phyloP scores from a whole-genome alignment of 2,888 invertebrate genomes.

The Melipona bicolor region DNA sequence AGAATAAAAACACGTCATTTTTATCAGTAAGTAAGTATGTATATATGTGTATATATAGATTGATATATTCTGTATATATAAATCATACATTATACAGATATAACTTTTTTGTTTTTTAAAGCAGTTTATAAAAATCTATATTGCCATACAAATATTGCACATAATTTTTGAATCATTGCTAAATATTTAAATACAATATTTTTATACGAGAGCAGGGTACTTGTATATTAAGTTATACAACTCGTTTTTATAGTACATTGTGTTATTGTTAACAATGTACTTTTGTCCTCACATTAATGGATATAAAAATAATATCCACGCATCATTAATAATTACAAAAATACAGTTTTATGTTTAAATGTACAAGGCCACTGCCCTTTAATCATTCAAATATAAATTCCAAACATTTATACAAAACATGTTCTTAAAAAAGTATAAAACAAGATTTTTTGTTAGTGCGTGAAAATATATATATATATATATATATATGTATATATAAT shows the following conservation, averaged over 20 bases:
- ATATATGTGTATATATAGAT: constrained; percentile 53
- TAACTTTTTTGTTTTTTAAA: constrained; percentile 63
- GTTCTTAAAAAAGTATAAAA: constrained; percentile 82
- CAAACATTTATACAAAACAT: constrained; percentile 77
- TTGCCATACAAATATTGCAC: constrained; percentile 80
- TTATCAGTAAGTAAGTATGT: constrained; percentile 59
- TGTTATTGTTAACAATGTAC: constrained; percentile 1
- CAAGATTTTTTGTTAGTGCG: constrained; percentile 72
- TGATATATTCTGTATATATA: constrained; percentile 72
- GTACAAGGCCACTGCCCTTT: constrained; percentile 68
- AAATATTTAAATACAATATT: constrained; percentile 62
- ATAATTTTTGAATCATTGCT: constrained; percentile 60
- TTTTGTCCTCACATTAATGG: neutral
- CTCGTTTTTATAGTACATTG: neutral
- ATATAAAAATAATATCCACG: constrained; percentile 44
- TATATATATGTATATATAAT: constrained; percentile 56
- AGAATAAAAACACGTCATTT: constrained; percentile 65
- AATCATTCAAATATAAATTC: constrained; percentile 68
- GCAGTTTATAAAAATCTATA: constrained; percentile 70
- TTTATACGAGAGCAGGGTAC: constrained; percentile 68
- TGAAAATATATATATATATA: constrained; percentile 74
- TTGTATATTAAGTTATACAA: constrained; percentile 43
- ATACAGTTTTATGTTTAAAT: constrained; percentile 64
- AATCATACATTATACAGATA: constrained; percentile 75
- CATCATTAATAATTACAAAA: constrained; percentile 49